Base-by-base conservation (phyloP, 2,113 vertebrate species). In the Hipposideros armiger region DNA sequence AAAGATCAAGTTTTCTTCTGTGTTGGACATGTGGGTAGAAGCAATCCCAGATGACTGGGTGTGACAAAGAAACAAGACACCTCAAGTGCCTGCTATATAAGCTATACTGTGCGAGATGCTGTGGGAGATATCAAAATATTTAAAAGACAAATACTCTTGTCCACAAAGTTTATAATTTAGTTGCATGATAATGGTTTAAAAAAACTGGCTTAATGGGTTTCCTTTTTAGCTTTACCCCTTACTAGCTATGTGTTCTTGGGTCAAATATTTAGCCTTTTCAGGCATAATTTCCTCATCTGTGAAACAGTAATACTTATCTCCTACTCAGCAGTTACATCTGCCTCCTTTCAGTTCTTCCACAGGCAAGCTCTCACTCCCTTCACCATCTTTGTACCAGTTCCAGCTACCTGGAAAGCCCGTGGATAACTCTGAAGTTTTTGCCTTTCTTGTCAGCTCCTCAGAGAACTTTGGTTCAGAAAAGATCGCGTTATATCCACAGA, bases 401-500 rank as follows among this genome's bases (percentile, higher is more conserved):
- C 60, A 47, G 30, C 36, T 45, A 19, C 50, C 36, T 17, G 17
- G 86, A 69, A 94, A 90, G 36, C 28, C 74, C 24, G 67, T 24
- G 76, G 42, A 17, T 80, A 26, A 64, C 40, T 87, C 72, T 76
- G 15, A 82, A 80, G 40, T 32, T 81, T 83, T 81, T 83, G 70
- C 58, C 60, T 85, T 90, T 70, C 11, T 4, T n/a, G n/a, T 47
- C 69, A 67, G 40, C 52, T 82, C 32, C 50, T 95, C 32, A 50
- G 42, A 52, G 83, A 95, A 28, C 28, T 97, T 60, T 89, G 66
- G 64, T 83, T 86, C 52, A 85, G 69, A 81, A 84, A 94, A 66
- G 30, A 69, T 5, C 15, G 15, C 45, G 70, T 95, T 90, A 4
- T 15, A 84, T n/a, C 14, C 58, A 52, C 50, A 8, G 40, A 58